Evolutionary conservation across 2,888 invertebrate genomes (phyloP).

Genomic region (Eilema caniola): DNA sequence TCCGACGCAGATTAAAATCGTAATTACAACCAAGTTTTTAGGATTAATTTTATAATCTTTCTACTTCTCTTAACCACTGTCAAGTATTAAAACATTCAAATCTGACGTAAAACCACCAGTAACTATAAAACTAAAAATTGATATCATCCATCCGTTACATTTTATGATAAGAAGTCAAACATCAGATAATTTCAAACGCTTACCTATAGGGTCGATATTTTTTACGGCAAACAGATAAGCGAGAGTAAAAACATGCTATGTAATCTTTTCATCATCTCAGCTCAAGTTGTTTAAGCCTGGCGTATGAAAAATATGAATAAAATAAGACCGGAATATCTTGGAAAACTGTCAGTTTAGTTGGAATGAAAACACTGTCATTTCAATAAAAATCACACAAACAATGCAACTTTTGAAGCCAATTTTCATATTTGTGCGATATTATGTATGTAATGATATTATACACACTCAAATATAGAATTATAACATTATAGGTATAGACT

Average conservation of each 20-base stretch:
- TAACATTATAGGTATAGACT: too few relatives aligned
- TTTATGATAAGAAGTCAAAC: not conserved
- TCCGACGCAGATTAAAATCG: slow-evolving; percentile 78
- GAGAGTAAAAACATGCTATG: too few relatives aligned
- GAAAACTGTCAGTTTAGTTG: not conserved
- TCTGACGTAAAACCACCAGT: slow-evolving; percentile 17
- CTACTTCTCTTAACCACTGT: slow-evolving; percentile 59
- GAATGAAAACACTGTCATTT: not conserved
- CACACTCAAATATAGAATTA: too few relatives aligned
- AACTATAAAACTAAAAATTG: not conserved
- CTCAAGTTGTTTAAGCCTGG: not conserved
- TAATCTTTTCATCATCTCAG: not conserved
- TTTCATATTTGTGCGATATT: not conserved
- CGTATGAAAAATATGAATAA: too few relatives aligned
- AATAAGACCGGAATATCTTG: not conserved
- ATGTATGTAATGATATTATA: too few relatives aligned
- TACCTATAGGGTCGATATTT: too few relatives aligned
- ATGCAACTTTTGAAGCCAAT: not conserved
- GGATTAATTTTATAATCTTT: slow-evolving; percentile 78
- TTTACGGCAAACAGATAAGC: too few relatives aligned
- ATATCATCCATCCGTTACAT: not conserved
- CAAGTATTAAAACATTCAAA: slow-evolving; percentile 56
- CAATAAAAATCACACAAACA: not conserved
- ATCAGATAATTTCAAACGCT: too few relatives aligned
- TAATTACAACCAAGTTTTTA: slow-evolving; percentile 78